These are phyloP conservation scores for Chitala chitala DNA, from an alignment of 2,113 vertebrate species.

Conservation along the genomic window DNA sequence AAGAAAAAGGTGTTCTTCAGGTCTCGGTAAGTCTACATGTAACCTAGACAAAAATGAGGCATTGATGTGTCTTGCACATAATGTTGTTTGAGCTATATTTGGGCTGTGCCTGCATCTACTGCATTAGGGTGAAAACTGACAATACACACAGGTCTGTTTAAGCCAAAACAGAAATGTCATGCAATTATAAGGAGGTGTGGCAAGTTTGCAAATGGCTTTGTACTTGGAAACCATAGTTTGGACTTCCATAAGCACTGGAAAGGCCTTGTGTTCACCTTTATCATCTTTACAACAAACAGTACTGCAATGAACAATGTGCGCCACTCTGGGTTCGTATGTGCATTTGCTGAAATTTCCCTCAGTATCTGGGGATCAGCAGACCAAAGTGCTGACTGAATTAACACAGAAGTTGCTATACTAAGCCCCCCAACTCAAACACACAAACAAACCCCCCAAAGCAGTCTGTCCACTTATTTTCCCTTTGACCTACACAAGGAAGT, in stretches of 20 bases:
- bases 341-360: slow-evolving; percentile 31
- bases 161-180: too few species aligned
- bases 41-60: too few species aligned
- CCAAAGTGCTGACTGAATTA: not conserved
- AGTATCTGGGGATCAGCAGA: not conserved
- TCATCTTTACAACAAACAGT: not conserved
- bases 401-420: slow-evolving; percentile 4
- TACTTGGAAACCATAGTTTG: not conserved
- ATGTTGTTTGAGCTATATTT: too few species aligned
- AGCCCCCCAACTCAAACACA: not conserved
- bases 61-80: too few species aligned
- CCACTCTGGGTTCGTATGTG: slow-evolving; percentile 34
- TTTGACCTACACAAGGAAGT: slow-evolving; percentile 43
- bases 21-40: too few species aligned
- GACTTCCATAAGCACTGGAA: not conserved
- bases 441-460: not conserved
- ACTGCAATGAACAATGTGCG: not conserved
- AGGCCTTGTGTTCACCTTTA: not conserved
- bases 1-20: too few species aligned
- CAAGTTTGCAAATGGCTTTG: too few species aligned
- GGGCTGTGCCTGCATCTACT: too few species aligned
- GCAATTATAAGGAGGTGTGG: too few species aligned
- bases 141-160: too few species aligned
- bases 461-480: slow-evolving; percentile 23
- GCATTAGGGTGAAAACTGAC: too few species aligned